Conservation (phyloP, 1,140 invertebrate species). For the Helicoverpa armigera region DNA sequence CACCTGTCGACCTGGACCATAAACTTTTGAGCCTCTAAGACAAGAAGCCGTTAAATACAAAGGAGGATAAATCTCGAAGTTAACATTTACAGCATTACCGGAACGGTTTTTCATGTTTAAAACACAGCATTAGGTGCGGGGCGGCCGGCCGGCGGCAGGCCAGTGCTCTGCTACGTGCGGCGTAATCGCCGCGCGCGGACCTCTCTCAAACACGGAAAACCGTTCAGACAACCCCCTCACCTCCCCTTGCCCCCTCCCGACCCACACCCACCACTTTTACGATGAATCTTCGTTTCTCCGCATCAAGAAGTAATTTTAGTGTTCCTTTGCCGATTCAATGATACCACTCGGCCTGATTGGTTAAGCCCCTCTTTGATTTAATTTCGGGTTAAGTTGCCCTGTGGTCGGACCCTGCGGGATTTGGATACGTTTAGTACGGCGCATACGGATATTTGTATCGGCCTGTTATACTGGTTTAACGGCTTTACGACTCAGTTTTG, state of each 20-base stretch:
- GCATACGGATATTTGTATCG: conserved; percentile 59
- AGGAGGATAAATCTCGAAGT: conserved; percentile 64
- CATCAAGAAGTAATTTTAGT: conserved; percentile 87
- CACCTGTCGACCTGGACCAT: conserved; percentile 27
- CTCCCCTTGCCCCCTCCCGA: conserved; percentile 53
- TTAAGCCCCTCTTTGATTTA: conserved; percentile 86
- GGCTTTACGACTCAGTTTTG: conserved; percentile 46
- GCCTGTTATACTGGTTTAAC: conserved; percentile 57
- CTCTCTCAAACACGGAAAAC: conserved; percentile 84
- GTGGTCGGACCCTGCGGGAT: conserved; percentile 75
- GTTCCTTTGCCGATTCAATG: conserved; percentile 86
- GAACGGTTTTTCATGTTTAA: conserved; percentile 85
- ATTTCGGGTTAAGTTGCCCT: conserved; percentile 84
- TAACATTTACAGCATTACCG: conserved; percentile 80
- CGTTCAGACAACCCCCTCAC: conserved; percentile 79
- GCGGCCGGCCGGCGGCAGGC: conserved; percentile 62
- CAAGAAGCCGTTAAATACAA: conserved; percentile 64
- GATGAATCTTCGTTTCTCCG: conserved; percentile 87
- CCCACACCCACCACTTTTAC: conserved; percentile 82
- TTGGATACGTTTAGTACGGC: conserved; percentile 61
- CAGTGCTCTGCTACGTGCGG: conserved; percentile 74
- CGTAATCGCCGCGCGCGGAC: conserved; percentile 80
- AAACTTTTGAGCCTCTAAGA: conserved; percentile 48
- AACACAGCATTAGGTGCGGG: conserved; percentile 81
- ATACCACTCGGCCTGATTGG: conserved; percentile 86